Base-by-base conservation (phyloP, 2,797 vertebrate genomes). In the Hyperoplus immaculatus region DNA sequence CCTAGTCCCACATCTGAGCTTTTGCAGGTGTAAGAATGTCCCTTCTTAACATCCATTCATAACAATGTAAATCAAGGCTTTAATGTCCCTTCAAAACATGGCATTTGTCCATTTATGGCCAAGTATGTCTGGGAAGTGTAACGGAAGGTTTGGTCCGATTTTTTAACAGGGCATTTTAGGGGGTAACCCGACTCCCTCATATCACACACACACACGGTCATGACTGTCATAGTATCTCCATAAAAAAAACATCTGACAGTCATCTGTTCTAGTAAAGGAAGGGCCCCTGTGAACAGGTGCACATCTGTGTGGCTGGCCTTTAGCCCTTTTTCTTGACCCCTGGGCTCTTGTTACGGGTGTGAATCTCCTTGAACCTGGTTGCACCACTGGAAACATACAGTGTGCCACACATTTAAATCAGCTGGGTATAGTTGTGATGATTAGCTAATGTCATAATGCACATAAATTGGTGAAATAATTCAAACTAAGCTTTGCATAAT, bases 271-370 rank as follows among this genome's bases (percentile, higher is more conserved):
- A 47, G 62, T 75, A 77, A 71, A 57, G 49, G 54, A n/a, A 83
- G 88, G 75, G 75, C 87, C 75, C 83, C 80, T 73, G 65, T 80
- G 72, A 94, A 91, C 94, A 95, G 94, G 93, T 95, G 94, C 29
- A 68, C 14, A 72, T 80, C 84, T 89, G 72, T 39, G 59, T 65
- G 77, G 51, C 46, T 83, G 85, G 57, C 87, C 90, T 80, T 29
- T 1, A 51, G 64, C 71, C 76, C 71, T 75, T 70, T 66, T 75
- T 21, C 45, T 45, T 84, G 88, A 90, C 82, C 77, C 7, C 18
- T 78, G 73, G 81, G 78, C 84, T 79, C 59, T 76, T 69, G 83
- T 89, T 76, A 66, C 64, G 49, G 72, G 57, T 69, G 60, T 55
- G 45, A 50, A 75, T 45, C 59, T 83, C 64, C 83, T 70, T 87